Base-by-base conservation (phyloP, 1,140 invertebrate genomes). In the Stegodyphus dumicola region DNA sequence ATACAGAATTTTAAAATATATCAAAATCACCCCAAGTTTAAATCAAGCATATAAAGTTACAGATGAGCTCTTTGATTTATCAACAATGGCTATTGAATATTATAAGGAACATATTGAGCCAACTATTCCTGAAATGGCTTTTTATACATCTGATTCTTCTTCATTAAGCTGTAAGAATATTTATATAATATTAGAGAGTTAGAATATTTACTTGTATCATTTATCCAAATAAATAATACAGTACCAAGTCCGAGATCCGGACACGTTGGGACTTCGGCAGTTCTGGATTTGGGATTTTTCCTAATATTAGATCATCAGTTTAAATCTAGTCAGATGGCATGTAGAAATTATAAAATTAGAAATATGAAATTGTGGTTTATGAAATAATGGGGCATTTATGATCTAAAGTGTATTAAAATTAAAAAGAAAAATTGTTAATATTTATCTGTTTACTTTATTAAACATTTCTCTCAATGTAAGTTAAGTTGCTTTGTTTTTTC, bases 61-160 rank as follows among this genome's bases (percentile, higher is more conserved):
- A 7, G 96, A 96, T 91, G 95, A 97, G 90, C 91, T 97, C n/a
- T 96, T 96, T 92, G 96, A 96, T 92, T 91, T 97, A 74, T 96
- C 95, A 52, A 96, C 95, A 48, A 96, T 96, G 95, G 95, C 96
- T 49, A 96, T 96, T 95, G 95, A 97, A 90, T 96, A 96, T 91
- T 97, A 96, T 89, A 96, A 96, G 90, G 96, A 97, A 91, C 94
- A 94, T 87, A 96, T 97, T 89, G 95, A 96, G 90, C 95, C 95
- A 54, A 94, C 94, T 85, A 91, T 97, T 87, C 95, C 95, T 51
- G 95, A 96, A 90, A 95, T 97, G 86, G 94, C 95, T 33, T 96
- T 95, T 90, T 96, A 96, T 91, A 94, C 94, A 86, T 93, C 95
- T 51, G 95, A 95, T 90, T 89, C 88, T 54, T 93, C 93, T 17